A percentile compares a stretch with the other conserved stretches of the same genome.
Evolutionary conservation across 2,888 invertebrate species (phyloP).

Genomic region (Drosophila mercatorum): DNA sequence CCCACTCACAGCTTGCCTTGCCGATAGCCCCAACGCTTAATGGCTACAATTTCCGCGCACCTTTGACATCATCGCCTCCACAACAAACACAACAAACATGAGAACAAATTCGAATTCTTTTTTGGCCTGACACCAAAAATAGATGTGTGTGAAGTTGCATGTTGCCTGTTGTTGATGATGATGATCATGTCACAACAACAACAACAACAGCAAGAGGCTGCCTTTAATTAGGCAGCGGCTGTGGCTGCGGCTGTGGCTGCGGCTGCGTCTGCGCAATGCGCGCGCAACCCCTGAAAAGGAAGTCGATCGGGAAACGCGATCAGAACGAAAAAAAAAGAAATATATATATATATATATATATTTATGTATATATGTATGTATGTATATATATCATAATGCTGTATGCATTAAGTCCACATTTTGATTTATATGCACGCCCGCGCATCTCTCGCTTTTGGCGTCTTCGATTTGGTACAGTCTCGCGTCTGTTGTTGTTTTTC

Average conservation of each 20-base stretch:
- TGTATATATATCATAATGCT: slow-evolving; percentile 14
- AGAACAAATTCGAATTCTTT: slow-evolving; percentile 8
- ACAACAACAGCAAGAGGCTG: slow-evolving; percentile 17
- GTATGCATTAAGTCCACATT: slow-evolving; percentile 77
- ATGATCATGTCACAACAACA: slow-evolving; percentile 41
- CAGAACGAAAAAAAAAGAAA: neutral
- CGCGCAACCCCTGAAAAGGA: slow-evolving; percentile 54
- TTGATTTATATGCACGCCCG: slow-evolving; percentile 84
- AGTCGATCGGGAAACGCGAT: slow-evolving; percentile 37
- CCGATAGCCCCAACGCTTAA: neutral
- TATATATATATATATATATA: neutral
- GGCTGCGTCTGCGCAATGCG: slow-evolving; percentile 45
- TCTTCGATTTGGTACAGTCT: slow-evolving; percentile 46
- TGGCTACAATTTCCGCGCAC: slow-evolving; percentile 19
- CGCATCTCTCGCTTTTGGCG: slow-evolving; percentile 62
- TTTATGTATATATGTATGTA: neutral
- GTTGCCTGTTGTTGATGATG: slow-evolving; percentile 22
- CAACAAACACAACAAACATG: slow-evolving; percentile 6
- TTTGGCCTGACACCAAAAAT: slow-evolving; percentile 29
- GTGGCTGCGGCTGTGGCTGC: slow-evolving; percentile 38
- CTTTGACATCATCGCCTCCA: slow-evolving; percentile 14
- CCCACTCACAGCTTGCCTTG: neutral
- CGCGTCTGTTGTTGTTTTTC: slow-evolving; percentile 29
- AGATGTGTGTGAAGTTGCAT: slow-evolving; percentile 50
- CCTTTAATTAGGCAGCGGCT: slow-evolving; percentile 48